Percentiles rank a stretch among this genome's conserved stretches.
phyloP scores from a whole-genome alignment of 2,113 vertebrate species.

The Cranoglanis bouderius region DNA sequence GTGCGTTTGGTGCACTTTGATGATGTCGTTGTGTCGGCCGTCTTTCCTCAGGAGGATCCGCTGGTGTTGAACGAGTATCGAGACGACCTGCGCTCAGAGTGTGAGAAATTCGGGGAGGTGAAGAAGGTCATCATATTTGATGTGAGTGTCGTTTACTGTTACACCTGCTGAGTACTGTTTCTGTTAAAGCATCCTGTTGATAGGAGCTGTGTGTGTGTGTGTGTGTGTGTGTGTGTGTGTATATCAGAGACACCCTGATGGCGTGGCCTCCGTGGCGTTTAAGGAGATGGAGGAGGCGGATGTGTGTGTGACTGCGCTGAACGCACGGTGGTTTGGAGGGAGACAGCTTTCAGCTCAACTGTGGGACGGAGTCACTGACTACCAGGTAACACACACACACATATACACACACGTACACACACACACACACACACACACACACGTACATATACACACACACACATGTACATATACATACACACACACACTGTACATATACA shows the following conservation, averaged over 20 bases:
- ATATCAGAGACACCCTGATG: conserved; percentile 89
- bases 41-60: conserved; percentile 85
- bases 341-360: conserved; percentile 83
- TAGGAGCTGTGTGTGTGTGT: conserved; percentile 28
- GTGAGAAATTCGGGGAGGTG: conserved; percentile 94
- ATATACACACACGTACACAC: neutral
- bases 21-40: neutral
- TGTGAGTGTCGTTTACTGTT: conserved; percentile 74
- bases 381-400: conserved; percentile 79
- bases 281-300: conserved; percentile 87
- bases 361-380: conserved; percentile 93
- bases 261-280: conserved; percentile 92
- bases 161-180: neutral
- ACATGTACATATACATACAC: neutral
- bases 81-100: conserved; percentile 90
- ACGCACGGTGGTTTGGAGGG: conserved; percentile 95
- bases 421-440: too few relatives aligned
- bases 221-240: conserved; percentile 22
- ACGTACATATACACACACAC: neutral
- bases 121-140: conserved; percentile 97
- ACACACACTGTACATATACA: neutral
- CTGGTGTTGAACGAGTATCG: conserved; percentile 93
- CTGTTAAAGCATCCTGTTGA: neutral
- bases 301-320: conserved; percentile 79
- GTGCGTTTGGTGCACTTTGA: neutral